Base-by-base conservation (phyloP, 2,113 vertebrate species). In the Cephalopterus ornatus region DNA sequence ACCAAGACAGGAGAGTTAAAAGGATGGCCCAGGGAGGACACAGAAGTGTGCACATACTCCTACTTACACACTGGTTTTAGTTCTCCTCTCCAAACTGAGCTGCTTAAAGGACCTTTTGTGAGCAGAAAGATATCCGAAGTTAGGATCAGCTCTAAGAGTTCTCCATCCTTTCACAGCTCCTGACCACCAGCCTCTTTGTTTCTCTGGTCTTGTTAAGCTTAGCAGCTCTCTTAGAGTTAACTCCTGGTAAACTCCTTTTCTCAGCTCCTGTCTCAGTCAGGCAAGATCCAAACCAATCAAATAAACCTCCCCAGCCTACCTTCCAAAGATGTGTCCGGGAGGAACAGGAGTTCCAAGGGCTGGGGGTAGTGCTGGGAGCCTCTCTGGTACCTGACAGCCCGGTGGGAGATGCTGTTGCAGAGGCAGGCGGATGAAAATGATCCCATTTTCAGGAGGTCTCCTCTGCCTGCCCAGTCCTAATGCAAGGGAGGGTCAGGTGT, bases 401-500 rank as follows among this genome's bases (percentile, higher is more conserved):
- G 80, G 33, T 62, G 85, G 81, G 73, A 90, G 85, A 63, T 96
- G 93, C 91, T 87, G 88, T 76, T 92, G 68, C 73, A 76, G 84
- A 50, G 85, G 37, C 52, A 88, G 33, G 66, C 72, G 67, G 86
- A 37, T 80, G 61, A 75, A 72, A 97, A 95, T 93, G 58, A 96
- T 90, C 95, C 95, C 97, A 97, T 97, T 96, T 91, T 96, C 90
- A 37, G 7, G 3, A 63, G 23, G 65, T 89, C 39, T 75, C 61
- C 91, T 91, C 87, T 92, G 68, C 92, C 78, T 62, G 50, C 14
- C 13, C 78, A 96, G 92, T 81, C 93, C 96, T 96, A 94, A 86
- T 96, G 95, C 85, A 89, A 91, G 63, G 72, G 85, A 44, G 72
- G 98, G 98, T 98, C 97, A 98, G 98, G 96, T 97, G 74, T 98